Base-by-base conservation (phyloP, 2,888 invertebrate species). In the Eristalinus sepulchralis region DNA sequence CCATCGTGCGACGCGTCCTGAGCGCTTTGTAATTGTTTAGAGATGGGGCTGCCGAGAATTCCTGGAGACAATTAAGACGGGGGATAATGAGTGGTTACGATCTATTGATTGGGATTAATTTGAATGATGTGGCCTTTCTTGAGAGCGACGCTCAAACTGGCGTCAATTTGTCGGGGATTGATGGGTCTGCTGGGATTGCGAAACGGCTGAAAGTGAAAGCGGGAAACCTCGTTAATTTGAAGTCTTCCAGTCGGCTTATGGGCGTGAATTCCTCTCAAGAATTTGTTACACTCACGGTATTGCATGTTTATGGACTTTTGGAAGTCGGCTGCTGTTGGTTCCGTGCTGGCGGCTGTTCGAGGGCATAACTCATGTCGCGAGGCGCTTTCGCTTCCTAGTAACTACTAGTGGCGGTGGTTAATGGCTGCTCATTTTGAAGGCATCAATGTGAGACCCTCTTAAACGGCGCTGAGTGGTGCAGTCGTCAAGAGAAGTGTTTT, bases 1-100 rank as follows among this genome's bases (percentile, higher is more conserved):
- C 66, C 53, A 39, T 55, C 53, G 53, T 9, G 24, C 59, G 47
- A n/a, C 47, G 47, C 47, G 8, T 17, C 17, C 17, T 75, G 68
- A 70, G 53, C 70, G 59, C 64, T 60, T 83, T 83, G 22, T 73
- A 79, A 83, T 79, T 77, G 34, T 34, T 11, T 9, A 9, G 34
- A 34, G 34, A n/a, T 47, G n/a, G 8, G 17, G 17, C 47, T 47
- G 47, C 17, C 17, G 47, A 47, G 47, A 47, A 47, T 47, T 47
- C 47, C 47, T 47, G 57, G 57, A 22, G 24, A 17, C 47, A 36
- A 62, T 68, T 24, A 62, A 53, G 47, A 5, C 24, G 17, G 27
- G 17, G 27, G 13, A 70, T 77, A 68, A 36, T 77, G 62, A 76
- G 34, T 67, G 64, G 20, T 66, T 59, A 75, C 57, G 66, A 59